Evolutionary conservation across 2,113 vertebrate species (phyloP), one percentile per base, ranked within the genome.

Genomic region (Falco punctatus): DNA sequence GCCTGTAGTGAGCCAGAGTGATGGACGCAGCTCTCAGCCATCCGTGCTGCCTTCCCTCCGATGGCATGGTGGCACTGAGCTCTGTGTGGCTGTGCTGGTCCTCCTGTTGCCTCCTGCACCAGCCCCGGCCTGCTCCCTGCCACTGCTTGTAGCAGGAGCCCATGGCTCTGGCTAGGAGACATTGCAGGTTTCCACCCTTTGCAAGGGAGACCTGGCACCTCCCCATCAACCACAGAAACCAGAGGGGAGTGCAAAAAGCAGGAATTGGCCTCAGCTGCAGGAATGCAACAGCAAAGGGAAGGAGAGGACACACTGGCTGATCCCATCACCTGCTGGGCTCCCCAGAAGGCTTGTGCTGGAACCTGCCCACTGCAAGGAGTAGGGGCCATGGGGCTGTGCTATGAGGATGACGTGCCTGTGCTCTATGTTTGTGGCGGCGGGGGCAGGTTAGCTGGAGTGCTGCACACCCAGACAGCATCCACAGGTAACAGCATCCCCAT

Each of bases 321-420:
- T 62, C 33, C 54, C 65, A 32, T 44, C 28, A 11, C 20, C 42
- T 6, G 4, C 69, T 22, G 4, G 5, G 17, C 13, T 86, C 28
- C 70, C 23, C 55, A 62, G 6, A 88, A 82, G 1, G 4, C n/a
- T 30, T 71, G 35, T 62, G 40, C 51, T 74, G 55, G 81, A 90
- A 85, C 13, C 23, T 33, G 42, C 12, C 21, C 3, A 0, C 44
- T 69, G 58, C 2, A 2, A 58, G 48, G 49, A 55, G 32, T 40
- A 5, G 3, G 52, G 44, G 49, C 38, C 13, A 9, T 4, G 32
- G 30, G 20, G 22, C 65, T 3, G 0, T 9, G 46, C 55, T 1
- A 1, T 30, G 42, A 81, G 70, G 42, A 74, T 42, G 38, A 46
- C 38, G 28, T 65, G n/a, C 13, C 28, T 70, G 72, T 81, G 22